Evolutionary conservation across 1,140 invertebrate species (phyloP), one percentile per base, ranked within the genome.

Genomic region (Acromyrmex echinatior): DNA sequence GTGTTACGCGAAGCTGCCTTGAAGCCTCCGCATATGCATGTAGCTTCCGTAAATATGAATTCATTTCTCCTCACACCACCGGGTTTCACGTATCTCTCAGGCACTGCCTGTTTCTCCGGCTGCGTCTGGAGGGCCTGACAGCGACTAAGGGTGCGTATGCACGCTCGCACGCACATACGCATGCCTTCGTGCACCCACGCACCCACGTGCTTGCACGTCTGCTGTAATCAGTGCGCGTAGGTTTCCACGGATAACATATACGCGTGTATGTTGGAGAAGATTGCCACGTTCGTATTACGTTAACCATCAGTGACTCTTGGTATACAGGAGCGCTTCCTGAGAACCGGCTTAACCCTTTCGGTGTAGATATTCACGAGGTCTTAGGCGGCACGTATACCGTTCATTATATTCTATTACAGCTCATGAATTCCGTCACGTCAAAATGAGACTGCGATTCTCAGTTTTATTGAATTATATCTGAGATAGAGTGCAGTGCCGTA

Each of bases 1-100:
- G 63, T 10, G 78, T 86, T 63, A n/a, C 81, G 18, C 21, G 39
- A 58, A n/a, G 28, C 58, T 53, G 21, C 9, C 74, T 82, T 82
- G 51, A 82, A 84, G 53, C 45, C 45, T n/a, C 28, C 77, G 18
- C 65, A 60, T 70, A 86, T 86, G 79, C 79, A 74, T 66, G 62
- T 49, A 28, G 49, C 74, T 68, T 78, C 56, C 74, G 71, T 80
- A 73, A 66, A 56, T 74, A 81, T 63, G 84, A 87, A 68, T 86
- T 86, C 86, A 88, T 86, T 84, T 80, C 71, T 45, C 35, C 68
- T 18, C 56, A 3, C 7, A 10, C 39, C 60, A 21, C 49, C 51
- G 51, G 56, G 49, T 45, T 39, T 80, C 78, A 25, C 88, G 74
- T 86, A 90, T 90, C 90, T 92, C 90, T 76, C 68, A 86, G 85